phyloP scores from a whole-genome alignment of 2,797 vertebrate species.

The Sebastes kiyomatsui region DNA sequence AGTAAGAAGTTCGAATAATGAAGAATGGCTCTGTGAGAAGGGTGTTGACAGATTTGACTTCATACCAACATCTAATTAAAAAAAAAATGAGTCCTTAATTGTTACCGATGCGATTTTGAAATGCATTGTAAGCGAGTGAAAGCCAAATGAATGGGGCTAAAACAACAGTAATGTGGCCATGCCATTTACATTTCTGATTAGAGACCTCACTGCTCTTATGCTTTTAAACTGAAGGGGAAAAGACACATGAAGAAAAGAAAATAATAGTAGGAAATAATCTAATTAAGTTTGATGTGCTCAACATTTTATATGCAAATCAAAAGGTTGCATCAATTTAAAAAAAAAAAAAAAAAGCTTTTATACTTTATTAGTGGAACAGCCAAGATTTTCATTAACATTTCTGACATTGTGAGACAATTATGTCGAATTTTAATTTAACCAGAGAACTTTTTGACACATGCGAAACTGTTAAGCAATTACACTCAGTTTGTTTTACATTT shows the following conservation, averaged over 20 bases:
- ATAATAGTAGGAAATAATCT: slow-evolving; percentile 38
- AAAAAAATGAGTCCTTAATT: slow-evolving; percentile 6
- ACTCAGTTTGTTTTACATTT: slow-evolving; percentile 19
- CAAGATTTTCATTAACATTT: slow-evolving; percentile 24
- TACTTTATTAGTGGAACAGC: slow-evolving; percentile 19
- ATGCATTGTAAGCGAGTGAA: slow-evolving; percentile 1
- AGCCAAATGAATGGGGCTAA: slow-evolving; percentile 4
- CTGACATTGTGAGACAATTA: slow-evolving; percentile 16
- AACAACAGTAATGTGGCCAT: neutral
- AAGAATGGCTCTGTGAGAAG: neutral
- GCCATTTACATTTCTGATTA: slow-evolving; percentile 16
- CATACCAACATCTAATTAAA: neutral
- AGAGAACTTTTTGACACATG: slow-evolving; percentile 25
- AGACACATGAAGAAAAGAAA: slow-evolving; percentile 6
- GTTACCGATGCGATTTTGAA: neutral
- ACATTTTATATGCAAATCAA: slow-evolving; percentile 24
- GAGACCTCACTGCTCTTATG: neutral
- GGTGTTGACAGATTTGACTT: slow-evolving; percentile 21
- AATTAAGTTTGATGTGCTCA: slow-evolving; percentile 39
- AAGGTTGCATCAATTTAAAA: slow-evolving; percentile 3
- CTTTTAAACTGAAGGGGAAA: neutral
- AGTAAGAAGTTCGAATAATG: neutral
- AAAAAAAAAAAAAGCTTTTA: slow-evolving; percentile 10
- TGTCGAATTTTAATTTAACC: slow-evolving; percentile 22
- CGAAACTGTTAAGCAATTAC: slow-evolving; percentile 19